Evolutionary conservation across 2,113 vertebrate species (phyloP).

Genomic region (Prietella phreatophila): DNA sequence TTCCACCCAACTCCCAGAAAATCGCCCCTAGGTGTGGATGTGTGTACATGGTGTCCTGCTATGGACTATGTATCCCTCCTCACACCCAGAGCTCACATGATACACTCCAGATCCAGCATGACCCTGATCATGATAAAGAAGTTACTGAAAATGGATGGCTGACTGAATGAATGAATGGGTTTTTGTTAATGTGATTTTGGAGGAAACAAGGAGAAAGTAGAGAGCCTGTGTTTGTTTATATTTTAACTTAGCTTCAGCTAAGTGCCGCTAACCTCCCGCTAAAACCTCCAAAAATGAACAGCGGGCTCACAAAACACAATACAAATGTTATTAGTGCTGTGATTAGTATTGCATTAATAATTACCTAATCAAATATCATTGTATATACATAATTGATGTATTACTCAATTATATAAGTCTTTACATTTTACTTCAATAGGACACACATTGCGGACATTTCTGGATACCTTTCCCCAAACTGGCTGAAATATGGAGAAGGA

Average conservation of each 20-base stretch:
- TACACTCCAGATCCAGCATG: background rate
- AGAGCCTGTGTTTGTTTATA: background rate
- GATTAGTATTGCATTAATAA: background rate
- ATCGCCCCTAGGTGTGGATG: background rate
- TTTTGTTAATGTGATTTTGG: background rate
- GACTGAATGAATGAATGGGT: background rate
- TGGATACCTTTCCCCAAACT: background rate
- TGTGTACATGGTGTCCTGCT: background rate
- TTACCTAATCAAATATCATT: background rate
- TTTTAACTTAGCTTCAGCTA: background rate
- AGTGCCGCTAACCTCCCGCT: background rate
- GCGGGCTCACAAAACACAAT: background rate
- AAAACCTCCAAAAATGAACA: background rate
- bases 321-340: background rate
- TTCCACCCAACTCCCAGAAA: background rate
- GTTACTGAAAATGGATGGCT: background rate
- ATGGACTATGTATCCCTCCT: background rate
- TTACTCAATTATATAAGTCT: background rate
- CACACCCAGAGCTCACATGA: background rate
- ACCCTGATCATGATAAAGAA: background rate
- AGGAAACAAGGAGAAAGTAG: background rate
- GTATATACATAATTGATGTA: background rate
- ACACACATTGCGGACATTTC: constrained; percentile 7
- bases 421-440: background rate
- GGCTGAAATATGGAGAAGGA: constrained; percentile 75